phyloP scores from a whole-genome alignment of 2,888 invertebrate genomes.

The Ectemnius lituratus region DNA sequence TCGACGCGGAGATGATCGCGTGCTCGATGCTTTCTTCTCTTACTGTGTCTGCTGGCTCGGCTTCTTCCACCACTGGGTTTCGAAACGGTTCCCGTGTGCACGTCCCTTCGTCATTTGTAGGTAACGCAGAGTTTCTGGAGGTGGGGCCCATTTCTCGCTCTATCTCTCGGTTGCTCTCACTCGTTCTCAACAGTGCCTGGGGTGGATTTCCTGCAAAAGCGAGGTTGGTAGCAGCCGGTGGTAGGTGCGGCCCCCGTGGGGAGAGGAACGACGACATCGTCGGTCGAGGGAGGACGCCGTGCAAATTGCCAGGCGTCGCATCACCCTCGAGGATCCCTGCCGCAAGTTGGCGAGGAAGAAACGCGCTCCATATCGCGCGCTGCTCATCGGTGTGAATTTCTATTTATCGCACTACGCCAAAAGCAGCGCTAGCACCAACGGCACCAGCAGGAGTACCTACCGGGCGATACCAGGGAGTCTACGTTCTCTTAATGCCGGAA shows the following conservation, averaged over 20 bases:
- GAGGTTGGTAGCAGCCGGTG: background rate
- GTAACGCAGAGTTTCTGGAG: conserved; percentile 18
- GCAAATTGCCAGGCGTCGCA: conserved; percentile 57
- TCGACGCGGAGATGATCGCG: background rate
- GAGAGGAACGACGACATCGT: too few species aligned
- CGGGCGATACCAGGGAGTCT: background rate
- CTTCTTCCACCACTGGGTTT: background rate
- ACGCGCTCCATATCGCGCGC: conserved; percentile 34
- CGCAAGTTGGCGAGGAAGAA: conserved; percentile 31
- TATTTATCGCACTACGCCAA: conserved; percentile 44
- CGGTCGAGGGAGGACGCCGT: conserved; percentile 10
- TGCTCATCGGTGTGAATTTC: conserved; percentile 57
- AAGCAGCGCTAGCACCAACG: background rate
- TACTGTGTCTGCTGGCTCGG: background rate
- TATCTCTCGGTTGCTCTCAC: background rate
- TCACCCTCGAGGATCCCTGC: conserved; percentile 49
- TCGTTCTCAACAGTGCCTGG: too few species aligned
- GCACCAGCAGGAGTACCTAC: background rate
- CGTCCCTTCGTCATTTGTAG: conserved; percentile 20
- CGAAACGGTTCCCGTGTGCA: conserved; percentile 9
- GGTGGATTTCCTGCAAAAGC: too few species aligned
- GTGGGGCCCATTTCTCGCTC: conserved; percentile 22
- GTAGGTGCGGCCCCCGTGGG: conserved; percentile 1
- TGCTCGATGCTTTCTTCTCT: background rate
- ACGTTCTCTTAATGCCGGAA: conserved; percentile 11